Conservation (phyloP, 1,140 invertebrate species). For the Hycleus cichorii region DNA sequence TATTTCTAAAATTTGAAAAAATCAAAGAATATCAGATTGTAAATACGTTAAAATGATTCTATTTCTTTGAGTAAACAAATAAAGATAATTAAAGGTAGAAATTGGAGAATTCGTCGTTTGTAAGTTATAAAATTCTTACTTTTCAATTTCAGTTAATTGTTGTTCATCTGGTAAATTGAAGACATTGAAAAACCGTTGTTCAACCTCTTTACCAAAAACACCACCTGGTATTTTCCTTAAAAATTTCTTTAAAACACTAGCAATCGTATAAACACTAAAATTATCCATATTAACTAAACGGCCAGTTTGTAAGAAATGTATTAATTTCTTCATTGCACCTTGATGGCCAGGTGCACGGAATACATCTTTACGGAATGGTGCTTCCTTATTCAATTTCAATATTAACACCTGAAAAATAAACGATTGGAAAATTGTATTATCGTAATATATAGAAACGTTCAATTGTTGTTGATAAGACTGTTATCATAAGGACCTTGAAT, state of each 20-base stretch:
- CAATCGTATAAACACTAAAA: slow-evolving; percentile 96
- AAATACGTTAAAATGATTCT: too few species aligned
- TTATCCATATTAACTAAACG: slow-evolving; percentile 95
- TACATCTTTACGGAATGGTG: slow-evolving; percentile 84
- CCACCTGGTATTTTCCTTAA: slow-evolving; percentile 95
- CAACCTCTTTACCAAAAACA: slow-evolving; percentile 85
- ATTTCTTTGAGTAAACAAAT: too few species aligned
- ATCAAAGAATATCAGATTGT: too few species aligned
- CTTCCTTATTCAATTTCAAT: slow-evolving; percentile 91
- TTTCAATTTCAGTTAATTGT: slow-evolving; percentile 86
- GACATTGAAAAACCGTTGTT: slow-evolving; percentile 83
- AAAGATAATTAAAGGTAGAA: too few species aligned
- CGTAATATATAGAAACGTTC: too few species aligned
- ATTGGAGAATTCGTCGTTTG: too few species aligned
- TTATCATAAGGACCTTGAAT: too few species aligned
- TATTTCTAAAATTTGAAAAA: too few species aligned
- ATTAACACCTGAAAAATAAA: slow-evolving; percentile 65
- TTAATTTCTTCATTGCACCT: slow-evolving; percentile 92
- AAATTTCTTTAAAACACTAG: slow-evolving; percentile 96
- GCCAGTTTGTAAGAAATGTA: slow-evolving; percentile 90
- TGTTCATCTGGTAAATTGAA: slow-evolving; percentile 70
- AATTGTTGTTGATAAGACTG: too few species aligned
- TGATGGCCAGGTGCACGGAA: slow-evolving; percentile 92
- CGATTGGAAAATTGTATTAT: too few species aligned
- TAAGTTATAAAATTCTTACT: slow-evolving; percentile 48